Evolutionary conservation across 1,140 invertebrate genomes (phyloP).

Genomic region (Drosophila willistoni): DNA sequence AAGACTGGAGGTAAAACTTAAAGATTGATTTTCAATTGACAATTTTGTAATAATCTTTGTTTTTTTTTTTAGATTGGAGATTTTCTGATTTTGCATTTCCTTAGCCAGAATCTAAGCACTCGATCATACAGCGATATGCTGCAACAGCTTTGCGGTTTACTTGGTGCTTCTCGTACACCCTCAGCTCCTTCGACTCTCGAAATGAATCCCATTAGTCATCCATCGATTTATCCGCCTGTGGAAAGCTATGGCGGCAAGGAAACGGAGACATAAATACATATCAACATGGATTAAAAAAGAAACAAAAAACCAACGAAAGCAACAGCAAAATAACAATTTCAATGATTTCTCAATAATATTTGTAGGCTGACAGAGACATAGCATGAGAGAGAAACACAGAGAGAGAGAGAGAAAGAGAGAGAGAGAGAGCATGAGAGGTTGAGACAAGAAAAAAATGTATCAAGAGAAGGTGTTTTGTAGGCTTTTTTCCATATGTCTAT

Average conservation of each 20-base stretch:
- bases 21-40: not conserved
- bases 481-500: constrained; percentile 39
- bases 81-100: constrained; percentile 91
- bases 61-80: constrained; percentile 89
- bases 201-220: constrained; percentile 88
- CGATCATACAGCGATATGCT: constrained; percentile 91
- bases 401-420: constrained; percentile 6
- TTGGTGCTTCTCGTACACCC: constrained; percentile 88
- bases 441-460: constrained; percentile 4
- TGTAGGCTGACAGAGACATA: constrained; percentile 55
- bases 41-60: constrained; percentile 20
- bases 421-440: constrained; percentile 7
- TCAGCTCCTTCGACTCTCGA: constrained; percentile 93
- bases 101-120: constrained; percentile 93
- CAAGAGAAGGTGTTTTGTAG: constrained; percentile 26
- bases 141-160: constrained; percentile 86
- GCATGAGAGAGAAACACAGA: constrained; percentile 23
- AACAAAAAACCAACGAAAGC: not conserved
- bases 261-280: constrained; percentile 88
- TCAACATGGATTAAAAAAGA: not conserved
- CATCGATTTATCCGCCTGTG: constrained; percentile 87
- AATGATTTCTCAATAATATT: constrained; percentile 82
- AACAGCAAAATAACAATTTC: constrained; percentile 58
- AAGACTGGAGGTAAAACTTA: constrained; percentile 88
- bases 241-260: constrained; percentile 90